A percentile compares a stretch with the other conserved stretches of the same genome.
Evolutionary conservation across 2,888 invertebrate genomes (phyloP).

Genomic region (Orchestes rusci): DNA sequence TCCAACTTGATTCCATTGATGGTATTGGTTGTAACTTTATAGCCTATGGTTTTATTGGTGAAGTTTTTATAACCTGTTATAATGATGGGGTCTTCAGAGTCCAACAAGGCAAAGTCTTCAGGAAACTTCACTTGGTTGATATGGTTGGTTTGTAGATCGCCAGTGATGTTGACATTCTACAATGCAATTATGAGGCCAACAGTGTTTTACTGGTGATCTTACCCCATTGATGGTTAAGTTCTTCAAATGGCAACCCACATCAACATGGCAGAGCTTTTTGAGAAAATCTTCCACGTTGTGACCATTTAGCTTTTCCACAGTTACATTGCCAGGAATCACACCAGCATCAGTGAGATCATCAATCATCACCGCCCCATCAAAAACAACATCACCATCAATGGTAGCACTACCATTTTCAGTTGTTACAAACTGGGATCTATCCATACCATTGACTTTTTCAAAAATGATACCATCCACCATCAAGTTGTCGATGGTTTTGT

Average conservation of each 20-base stretch:
- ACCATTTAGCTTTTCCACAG: conserved; percentile 44
- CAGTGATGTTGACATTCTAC: not conserved
- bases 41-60: conserved; percentile 29
- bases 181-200: not conserved
- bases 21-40: conserved; percentile 37
- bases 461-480: conserved; percentile 34
- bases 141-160: not conserved
- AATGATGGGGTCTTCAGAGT: conserved; percentile 34
- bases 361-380: conserved; percentile 29
- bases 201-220: too few relatives aligned
- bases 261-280: conserved; percentile 41
- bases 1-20: conserved; percentile 46
- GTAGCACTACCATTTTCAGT: conserved; percentile 24
- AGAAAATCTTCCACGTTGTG: conserved; percentile 44
- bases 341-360: conserved; percentile 25
- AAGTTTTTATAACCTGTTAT: conserved; percentile 45
- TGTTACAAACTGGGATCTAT: conserved; percentile 28
- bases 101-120: conserved; percentile 45
- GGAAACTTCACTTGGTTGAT: conserved; percentile 49
- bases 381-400: conserved; percentile 34
- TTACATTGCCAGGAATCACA: conserved; percentile 36
- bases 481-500: conserved; percentile 36
- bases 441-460: conserved; percentile 33
- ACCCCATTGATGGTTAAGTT: conserved; percentile 47
- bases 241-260: conserved; percentile 39